These are phyloP conservation scores for Catostomus latipinnis DNA, from an alignment of 2,797 vertebrate species.

Conservation along the genomic window DNA sequence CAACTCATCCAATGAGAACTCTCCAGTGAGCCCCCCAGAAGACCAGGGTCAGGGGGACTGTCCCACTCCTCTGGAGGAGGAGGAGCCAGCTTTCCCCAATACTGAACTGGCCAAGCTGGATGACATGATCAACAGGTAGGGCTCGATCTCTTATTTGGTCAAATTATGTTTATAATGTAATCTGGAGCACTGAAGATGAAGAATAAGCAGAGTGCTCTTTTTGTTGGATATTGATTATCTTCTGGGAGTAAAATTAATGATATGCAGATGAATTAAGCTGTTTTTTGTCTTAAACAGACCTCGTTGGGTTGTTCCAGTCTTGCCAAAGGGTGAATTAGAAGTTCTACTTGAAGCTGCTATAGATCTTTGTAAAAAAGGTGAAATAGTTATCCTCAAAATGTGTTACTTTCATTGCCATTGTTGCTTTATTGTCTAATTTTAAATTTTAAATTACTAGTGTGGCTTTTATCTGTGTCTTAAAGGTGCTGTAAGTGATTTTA, in stretches of 20 bases:
- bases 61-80: slow-evolving; percentile 93
- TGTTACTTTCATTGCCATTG: neutral
- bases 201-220: neutral
- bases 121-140: slow-evolving; percentile 99
- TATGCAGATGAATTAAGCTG: neutral
- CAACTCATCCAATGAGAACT: slow-evolving; percentile 99
- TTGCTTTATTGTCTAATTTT: neutral
- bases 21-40: slow-evolving; percentile 95
- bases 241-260: neutral
- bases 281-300: slow-evolving; percentile 78
- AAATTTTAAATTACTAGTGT: no score
- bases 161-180: neutral
- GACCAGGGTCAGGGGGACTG: slow-evolving; percentile 92
- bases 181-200: slow-evolving; percentile 2
- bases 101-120: slow-evolving; percentile 99
- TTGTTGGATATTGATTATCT: slow-evolving; percentile 10
- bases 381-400: slow-evolving; percentile 30
- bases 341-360: slow-evolving; percentile 99
- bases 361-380: slow-evolving; percentile 99
- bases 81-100: slow-evolving; percentile 98
- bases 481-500: no score
- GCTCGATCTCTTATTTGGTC: slow-evolving; percentile 14
- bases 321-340: slow-evolving; percentile 99
- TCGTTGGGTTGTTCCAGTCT: slow-evolving; percentile 99
- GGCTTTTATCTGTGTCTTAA: no score